Evolutionary conservation across 2,888 invertebrate species (phyloP).

Genomic region (Rugalucina vietnamica): DNA sequence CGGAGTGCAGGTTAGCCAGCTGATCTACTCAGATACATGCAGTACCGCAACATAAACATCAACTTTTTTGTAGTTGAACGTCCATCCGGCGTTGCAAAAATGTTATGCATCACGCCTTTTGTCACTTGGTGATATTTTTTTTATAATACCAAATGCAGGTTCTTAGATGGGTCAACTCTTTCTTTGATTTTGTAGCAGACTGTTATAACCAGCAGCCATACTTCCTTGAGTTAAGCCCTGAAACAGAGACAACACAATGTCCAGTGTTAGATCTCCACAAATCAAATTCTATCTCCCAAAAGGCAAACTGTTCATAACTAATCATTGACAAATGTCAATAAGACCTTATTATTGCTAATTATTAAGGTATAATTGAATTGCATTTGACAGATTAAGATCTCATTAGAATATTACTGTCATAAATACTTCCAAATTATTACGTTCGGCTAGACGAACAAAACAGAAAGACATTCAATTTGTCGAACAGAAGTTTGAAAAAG

Average conservation of each 20-base stretch:
- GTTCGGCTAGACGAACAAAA: background rate
- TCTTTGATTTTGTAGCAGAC: background rate
- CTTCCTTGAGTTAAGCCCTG: background rate
- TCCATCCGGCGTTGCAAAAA: too few relatives aligned
- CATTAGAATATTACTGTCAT: background rate
- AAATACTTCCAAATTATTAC: background rate
- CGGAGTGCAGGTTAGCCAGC: too few relatives aligned
- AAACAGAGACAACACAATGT: background rate
- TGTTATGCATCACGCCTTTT: too few relatives aligned
- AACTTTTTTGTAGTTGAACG: too few relatives aligned
- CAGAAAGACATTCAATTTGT: background rate
- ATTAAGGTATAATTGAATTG: constrained; percentile 13
- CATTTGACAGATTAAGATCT: constrained; percentile 16
- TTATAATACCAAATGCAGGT: background rate
- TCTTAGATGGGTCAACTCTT: background rate
- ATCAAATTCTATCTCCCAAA: too few relatives aligned
- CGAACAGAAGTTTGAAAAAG: background rate
- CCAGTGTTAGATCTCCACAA: background rate
- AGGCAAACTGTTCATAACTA: background rate
- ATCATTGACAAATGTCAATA: background rate
- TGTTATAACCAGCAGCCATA: background rate
- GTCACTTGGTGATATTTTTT: background rate
- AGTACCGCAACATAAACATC: too few relatives aligned
- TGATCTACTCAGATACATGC: too few relatives aligned
- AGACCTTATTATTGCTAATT: background rate